phyloP scores from a whole-genome alignment of 92 coral and sea anemone species.

The Desmophyllum pertusum region DNA sequence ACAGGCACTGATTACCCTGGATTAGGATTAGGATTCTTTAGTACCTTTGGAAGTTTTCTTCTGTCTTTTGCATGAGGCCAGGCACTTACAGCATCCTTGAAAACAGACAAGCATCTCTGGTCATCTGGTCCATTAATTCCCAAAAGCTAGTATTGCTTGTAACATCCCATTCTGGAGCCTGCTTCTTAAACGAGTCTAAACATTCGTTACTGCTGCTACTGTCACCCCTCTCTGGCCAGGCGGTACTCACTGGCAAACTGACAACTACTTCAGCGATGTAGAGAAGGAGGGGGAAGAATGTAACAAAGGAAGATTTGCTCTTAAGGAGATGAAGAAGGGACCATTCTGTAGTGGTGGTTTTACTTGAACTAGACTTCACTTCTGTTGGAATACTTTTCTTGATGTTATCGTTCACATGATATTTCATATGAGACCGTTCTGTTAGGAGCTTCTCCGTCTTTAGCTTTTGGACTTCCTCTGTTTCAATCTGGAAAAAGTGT shows the following conservation, averaged over 20 bases:
- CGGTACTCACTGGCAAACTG: slow-evolving; percentile 50
- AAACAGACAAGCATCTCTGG: slow-evolving; percentile 24
- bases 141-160: slow-evolving; percentile 28
- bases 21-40: slow-evolving; percentile 16
- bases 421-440: slow-evolving; percentile 41
- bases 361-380: slow-evolving; percentile 38
- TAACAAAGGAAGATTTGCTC: slow-evolving; percentile 49
- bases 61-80: slow-evolving; percentile 41
- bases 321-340: slow-evolving; percentile 41
- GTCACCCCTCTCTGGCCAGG: slow-evolving; percentile 48
- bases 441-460: slow-evolving; percentile 43
- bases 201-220: slow-evolving; percentile 27
- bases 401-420: slow-evolving; percentile 39
- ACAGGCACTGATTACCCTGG: slow-evolving; percentile 37
- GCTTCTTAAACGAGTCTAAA: slow-evolving; percentile 28
- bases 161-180: slow-evolving; percentile 27
- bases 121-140: slow-evolving; percentile 56
- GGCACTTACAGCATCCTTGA: slow-evolving; percentile 28
- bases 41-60: slow-evolving; percentile 38
- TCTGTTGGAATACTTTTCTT: slow-evolving; percentile 39
- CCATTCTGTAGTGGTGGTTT: slow-evolving; percentile 41
- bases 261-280: slow-evolving; percentile 44
- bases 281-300: slow-evolving; percentile 54
- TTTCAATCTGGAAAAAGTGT: slow-evolving; percentile 44
- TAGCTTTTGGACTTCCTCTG: slow-evolving; percentile 44